Conservation (phyloP, 2,888 invertebrate genomes). For the Aphidius colemani region DNA sequence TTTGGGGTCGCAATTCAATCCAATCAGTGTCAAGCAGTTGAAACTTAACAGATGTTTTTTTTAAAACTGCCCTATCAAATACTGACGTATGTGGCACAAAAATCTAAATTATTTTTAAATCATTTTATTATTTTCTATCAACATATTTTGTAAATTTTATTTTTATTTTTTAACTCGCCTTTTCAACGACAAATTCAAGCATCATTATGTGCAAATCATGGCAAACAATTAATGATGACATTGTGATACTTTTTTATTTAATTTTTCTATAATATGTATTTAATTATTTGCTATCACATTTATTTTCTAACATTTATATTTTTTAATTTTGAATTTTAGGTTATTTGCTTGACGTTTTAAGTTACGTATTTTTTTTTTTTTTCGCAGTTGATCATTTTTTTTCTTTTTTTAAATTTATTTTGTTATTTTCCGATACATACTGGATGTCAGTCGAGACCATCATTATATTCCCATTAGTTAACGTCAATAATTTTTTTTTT, state of each 20-base stretch:
- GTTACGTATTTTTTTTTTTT: background rate
- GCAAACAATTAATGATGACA: slow-evolving; percentile 48
- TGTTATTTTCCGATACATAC: background rate
- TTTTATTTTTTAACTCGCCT: slow-evolving; percentile 38
- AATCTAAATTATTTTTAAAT: slow-evolving; percentile 37
- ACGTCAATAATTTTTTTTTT: slow-evolving; percentile 9
- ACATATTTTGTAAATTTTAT: slow-evolving; percentile 1
- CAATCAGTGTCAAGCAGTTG: slow-evolving; percentile 50
- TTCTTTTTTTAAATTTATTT: background rate
- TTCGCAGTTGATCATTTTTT: background rate
- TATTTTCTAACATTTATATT: background rate
- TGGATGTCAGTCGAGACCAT: background rate
- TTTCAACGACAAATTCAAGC: slow-evolving; percentile 49
- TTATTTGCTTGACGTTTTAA: slow-evolving; percentile 12
- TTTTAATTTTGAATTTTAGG: slow-evolving; percentile 16
- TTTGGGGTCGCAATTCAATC: slow-evolving; percentile 45
- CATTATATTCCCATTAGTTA: slow-evolving; percentile 34
- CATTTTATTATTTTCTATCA: no score
- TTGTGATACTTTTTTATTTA: slow-evolving; percentile 29
- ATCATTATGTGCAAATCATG: slow-evolving; percentile 48
- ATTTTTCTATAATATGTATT: slow-evolving; percentile 1
- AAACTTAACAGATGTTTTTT: slow-evolving; percentile 48
- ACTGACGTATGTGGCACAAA: slow-evolving; percentile 41
- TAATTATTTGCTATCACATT: background rate
- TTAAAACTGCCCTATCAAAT: slow-evolving; percentile 45